Evolutionary conservation across 2,113 vertebrate genomes (phyloP).

Genomic region (Caloenas nicobarica): DNA sequence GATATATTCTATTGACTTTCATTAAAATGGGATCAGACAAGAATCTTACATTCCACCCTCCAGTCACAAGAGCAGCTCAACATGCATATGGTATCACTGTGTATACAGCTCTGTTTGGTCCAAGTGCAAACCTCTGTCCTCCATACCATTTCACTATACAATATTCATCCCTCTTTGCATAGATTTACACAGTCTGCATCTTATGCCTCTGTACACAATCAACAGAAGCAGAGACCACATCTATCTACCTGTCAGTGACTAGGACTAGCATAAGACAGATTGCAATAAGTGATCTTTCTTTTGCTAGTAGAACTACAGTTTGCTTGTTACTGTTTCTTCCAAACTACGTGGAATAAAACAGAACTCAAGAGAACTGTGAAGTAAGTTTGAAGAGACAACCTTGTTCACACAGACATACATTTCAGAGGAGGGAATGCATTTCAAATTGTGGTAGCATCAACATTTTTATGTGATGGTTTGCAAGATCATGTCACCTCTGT

Average conservation of each 20-base stretch:
- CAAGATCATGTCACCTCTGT: not conserved
- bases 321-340: not conserved
- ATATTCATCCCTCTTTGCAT: not conserved
- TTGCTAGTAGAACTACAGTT: not conserved
- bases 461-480: not conserved
- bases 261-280: not conserved
- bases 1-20: not conserved
- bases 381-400: not conserved
- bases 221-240: not conserved
- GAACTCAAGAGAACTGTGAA: not conserved
- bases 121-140: not conserved
- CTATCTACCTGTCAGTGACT: not conserved
- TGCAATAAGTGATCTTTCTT: not conserved
- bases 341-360: not conserved
- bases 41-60: not conserved
- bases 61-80: not conserved
- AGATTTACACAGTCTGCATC: not conserved
- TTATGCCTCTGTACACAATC: not conserved
- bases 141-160: not conserved
- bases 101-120: not conserved
- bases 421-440: not conserved
- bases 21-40: not conserved
- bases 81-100: rapidly evolving
- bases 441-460: not conserved
- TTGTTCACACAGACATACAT: not conserved